Conservation (phyloP, 35 echinoderm and acorn worm genomes). For the Patiria miniata region DNA sequence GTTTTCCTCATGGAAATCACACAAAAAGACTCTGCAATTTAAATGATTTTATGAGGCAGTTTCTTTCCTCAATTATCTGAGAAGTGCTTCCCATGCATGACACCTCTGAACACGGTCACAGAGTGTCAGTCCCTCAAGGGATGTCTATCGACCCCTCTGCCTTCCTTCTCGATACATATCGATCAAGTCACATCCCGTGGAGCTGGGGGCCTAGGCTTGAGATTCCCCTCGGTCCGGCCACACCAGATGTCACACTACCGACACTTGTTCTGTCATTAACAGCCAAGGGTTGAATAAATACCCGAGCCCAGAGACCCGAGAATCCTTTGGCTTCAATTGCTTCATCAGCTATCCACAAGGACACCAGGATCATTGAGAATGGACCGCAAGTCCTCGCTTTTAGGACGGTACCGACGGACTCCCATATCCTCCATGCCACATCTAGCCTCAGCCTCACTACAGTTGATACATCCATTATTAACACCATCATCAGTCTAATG, state of each 20-base stretch:
- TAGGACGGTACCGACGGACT: no score
- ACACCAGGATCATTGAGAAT: background rate
- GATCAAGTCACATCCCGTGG: conserved; percentile 16
- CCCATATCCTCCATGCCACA: no score
- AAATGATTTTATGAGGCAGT: no score
- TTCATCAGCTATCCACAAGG: background rate
- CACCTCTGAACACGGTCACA: background rate
- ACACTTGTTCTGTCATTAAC: conserved; percentile 23
- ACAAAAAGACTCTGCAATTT: no score
- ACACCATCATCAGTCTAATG: no score
- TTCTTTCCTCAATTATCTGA: no score
- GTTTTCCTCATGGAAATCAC: no score
- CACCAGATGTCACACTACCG: background rate
- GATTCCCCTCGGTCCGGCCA: background rate
- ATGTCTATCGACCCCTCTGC: background rate
- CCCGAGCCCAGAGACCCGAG: background rate
- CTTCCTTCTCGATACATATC: conserved; percentile 10
- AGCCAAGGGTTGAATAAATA: background rate
- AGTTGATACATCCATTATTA: no score
- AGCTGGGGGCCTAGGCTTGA: background rate
- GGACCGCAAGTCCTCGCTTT: background rate
- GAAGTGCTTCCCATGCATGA: background rate
- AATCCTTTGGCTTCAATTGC: background rate
- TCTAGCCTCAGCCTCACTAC: no score
- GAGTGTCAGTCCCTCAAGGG: background rate